These are phyloP conservation scores for Drosophila anomalata DNA, from an alignment of 2,888 invertebrate genomes.

Conservation along the genomic window DNA sequence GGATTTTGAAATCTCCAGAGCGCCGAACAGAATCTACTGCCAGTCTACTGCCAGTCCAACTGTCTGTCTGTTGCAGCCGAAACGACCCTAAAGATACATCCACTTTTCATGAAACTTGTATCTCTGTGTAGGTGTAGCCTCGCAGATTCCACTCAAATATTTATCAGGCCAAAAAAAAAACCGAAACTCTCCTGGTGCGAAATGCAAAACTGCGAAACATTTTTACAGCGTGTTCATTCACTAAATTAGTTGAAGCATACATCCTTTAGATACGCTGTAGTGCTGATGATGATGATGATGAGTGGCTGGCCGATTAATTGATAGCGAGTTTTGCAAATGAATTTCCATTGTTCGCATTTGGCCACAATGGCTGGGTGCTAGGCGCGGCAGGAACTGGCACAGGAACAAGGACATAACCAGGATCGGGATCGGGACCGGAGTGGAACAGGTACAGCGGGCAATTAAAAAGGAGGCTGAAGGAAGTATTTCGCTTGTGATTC, in stretches of 20 bases:
- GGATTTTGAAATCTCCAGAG: conserved; percentile 49
- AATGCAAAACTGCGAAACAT: conserved; percentile 65
- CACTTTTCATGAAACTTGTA: background rate
- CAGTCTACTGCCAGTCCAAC: background rate
- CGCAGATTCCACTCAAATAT: conserved; percentile 64
- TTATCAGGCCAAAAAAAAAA: conserved; percentile 54
- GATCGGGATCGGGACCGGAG: background rate
- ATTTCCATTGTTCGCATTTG: conserved; percentile 40
- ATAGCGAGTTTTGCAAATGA: conserved; percentile 45
- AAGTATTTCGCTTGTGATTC: conserved; percentile 31
- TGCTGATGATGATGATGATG: conserved; percentile 11
- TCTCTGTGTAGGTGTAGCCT: background rate
- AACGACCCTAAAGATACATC: conserved; percentile 43
- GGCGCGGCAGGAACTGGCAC: background rate
- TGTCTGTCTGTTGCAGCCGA: conserved; percentile 5
- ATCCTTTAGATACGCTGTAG: conserved; percentile 69
- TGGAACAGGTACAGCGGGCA: conserved; percentile 38
- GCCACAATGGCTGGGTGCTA: conserved; percentile 3
- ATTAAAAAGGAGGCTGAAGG: conserved; percentile 36
- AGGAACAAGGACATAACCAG: background rate
- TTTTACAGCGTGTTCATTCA: conserved; percentile 55
- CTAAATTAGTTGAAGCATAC: conserved; percentile 74
- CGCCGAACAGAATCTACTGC: conserved; percentile 19
- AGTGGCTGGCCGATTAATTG: conserved; percentile 37
- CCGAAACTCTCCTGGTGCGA: conserved; percentile 19